Base-by-base conservation (phyloP, 2,797 vertebrate genomes). In the Cynodonichthys magdalenae region DNA sequence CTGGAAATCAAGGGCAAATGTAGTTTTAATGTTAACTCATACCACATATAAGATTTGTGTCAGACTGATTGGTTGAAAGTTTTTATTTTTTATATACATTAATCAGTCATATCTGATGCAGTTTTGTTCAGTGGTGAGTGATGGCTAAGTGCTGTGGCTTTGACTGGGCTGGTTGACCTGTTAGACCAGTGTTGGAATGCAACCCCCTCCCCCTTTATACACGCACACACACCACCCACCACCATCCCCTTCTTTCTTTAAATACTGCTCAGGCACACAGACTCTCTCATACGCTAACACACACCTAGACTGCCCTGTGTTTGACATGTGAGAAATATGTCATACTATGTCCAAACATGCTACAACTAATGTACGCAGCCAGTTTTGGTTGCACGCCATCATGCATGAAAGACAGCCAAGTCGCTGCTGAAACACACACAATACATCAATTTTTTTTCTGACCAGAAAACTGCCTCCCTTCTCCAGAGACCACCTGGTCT, bases 141-240 rank as follows among this genome's bases (percentile, higher is more conserved):
- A 79, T 77, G 68, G 59, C 12, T 65, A 48, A 54, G 51, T 10
- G n/a, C 55, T 39, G 41, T 67, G 68, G 59, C 69, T 68, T 67
- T 52, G 36, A 61, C 53, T 62, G 58, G 61, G 59, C 71, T 68
- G 59, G 50, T 28, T 39, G 7, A 72, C 69, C 59, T 65, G 59
- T 29, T 69, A 59, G 65, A 74, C 72, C 59, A 63, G 52, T 67
- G 47, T 17, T 68, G 80, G 74, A 86, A 80, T 80, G 76, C 55
- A 48, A 58, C 49, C 41, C 41, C n/a, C n/a, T n/a, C 17, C 17
- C n/a, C n/a, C n/a, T n/a, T n/a, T n/a, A n/a, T n/a, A n/a, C 4
- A 24, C 24, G 3, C 24, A 24, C 24, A 24, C 24, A 24, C 3
- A 44, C 15, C 42, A 42, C 41, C 41, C 8, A 31, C 5, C 29